These are phyloP conservation scores for Cercocebus atys DNA, from an alignment of 2,113 vertebrate genomes.

Conservation along the genomic window DNA sequence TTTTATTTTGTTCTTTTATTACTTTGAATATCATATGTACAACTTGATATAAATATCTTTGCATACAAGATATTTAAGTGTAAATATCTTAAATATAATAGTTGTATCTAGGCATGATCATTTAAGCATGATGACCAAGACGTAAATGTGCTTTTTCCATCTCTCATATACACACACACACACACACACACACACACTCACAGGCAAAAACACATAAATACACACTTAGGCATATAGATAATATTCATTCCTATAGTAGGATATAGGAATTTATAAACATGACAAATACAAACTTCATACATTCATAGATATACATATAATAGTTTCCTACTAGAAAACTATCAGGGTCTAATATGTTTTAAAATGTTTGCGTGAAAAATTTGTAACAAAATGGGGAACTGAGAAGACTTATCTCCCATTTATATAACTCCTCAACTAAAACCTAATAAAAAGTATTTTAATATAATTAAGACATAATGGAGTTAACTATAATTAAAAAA, in stretches of 20 bases:
- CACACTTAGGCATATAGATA: neutral
- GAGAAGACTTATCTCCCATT: neutral
- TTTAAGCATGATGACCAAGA: neutral
- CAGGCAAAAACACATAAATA: neutral
- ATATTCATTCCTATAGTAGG: neutral
- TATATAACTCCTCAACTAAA: neutral
- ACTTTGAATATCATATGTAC: neutral
- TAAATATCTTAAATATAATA: conserved; percentile 7
- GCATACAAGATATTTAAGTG: neutral
- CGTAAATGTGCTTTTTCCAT: neutral
- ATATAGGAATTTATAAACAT: neutral
- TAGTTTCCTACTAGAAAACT: neutral
- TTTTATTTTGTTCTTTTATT: conserved; percentile 9
- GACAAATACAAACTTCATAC: neutral
- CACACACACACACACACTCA: neutral
- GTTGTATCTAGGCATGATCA: neutral
- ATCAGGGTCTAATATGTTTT: neutral
- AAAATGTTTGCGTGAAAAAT: neutral
- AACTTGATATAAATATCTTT: neutral
- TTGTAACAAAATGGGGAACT: neutral
- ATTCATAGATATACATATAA: neutral
- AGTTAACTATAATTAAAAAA: neutral
- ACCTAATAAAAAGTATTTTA: conserved; percentile 8
- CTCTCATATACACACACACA: neutral
- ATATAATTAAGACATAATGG: neutral